Base-by-base conservation (phyloP, 2,113 vertebrate species). In the Hippocampus guttulatus region DNA sequence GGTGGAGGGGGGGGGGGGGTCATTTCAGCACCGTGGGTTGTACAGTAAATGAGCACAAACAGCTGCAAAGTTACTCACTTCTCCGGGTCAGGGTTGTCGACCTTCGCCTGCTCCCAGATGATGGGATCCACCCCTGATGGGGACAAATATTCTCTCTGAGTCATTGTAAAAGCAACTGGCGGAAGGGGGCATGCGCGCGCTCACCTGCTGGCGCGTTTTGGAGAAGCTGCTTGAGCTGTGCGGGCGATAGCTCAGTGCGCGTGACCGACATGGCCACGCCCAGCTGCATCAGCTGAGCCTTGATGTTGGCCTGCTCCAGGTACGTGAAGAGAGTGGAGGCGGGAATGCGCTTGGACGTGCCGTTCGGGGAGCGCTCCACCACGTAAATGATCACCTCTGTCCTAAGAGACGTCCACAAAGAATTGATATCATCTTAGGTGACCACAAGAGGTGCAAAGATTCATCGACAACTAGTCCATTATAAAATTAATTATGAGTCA, bases 31-130 rank as follows among this genome's bases (percentile, higher is more conserved):
- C 10, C 70, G 61, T 6, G 7, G 5, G 16, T 47, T 16, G 7
- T 18, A 20, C 25, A 47, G 1, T 38, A 38, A 38, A 38, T n/a
- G 1, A 64, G 20, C 38, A 27, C 41, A 45, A 18, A 65, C 25
- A 47, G 5, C 8, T 3, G n/a, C 14, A 8, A 61, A 61, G 16
- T 4, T 12, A 91, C 94, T 89, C 88, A 98, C 97, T 94, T 98
- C 71, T 98, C 97, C 82, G 95, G 93, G 70, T 99, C 97, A 6
- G 97, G 97, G 81, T 98, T 98, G 88, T 99, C 97, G 76, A 95
- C 96, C 87, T 99, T 98, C 47, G 97, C 96, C 90, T 99, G 96
- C 75, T 98, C 97, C 97, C 97, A 99, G 77, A 98, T 98, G 77
- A 98, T 97, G 57, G 96, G 95, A 85, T 99, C 97, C 82, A 99